Evolutionary conservation across 2,113 vertebrate genomes (phyloP).

Genomic region (Stictonetta naevosa): DNA sequence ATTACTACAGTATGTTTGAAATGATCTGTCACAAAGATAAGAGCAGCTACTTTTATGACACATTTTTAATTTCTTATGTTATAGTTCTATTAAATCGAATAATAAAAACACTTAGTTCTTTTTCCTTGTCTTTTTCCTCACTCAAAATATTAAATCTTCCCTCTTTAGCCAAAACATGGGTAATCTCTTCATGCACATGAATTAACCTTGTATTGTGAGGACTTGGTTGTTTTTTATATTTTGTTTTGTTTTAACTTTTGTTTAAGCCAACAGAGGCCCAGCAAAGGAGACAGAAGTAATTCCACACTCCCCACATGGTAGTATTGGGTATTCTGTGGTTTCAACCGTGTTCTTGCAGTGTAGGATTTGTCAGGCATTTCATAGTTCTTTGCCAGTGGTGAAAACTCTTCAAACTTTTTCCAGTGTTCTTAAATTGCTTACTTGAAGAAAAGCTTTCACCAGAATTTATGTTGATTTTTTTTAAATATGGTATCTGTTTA

Average conservation of each 20-base stretch:
- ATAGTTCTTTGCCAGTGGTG: not conserved
- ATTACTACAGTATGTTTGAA: conserved; percentile 54
- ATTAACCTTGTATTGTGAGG: not conserved
- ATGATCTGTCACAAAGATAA: conserved; percentile 65
- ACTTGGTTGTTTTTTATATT: not conserved
- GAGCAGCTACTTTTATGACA: conserved; percentile 51
- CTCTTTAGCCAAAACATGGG: not conserved
- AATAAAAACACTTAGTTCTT: not conserved
- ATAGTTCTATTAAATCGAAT: conserved; percentile 15
- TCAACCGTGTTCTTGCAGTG: not conserved
- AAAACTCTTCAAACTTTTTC: not conserved
- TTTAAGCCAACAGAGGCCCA: not conserved
- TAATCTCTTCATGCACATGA: not conserved
- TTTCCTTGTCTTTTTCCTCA: not conserved
- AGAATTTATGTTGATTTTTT: not conserved
- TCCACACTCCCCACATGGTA: not conserved
- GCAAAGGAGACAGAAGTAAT: not conserved
- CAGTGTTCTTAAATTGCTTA: not conserved
- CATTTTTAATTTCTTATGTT: conserved; percentile 36
- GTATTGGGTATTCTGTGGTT: not conserved
- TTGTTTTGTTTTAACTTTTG: not conserved
- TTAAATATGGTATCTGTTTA: not conserved
- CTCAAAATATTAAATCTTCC: not conserved
- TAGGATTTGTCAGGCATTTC: not conserved
- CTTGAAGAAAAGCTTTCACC: not conserved